Percentiles rank a stretch among this genome's conserved stretches.
Conservation (phyloP, 2,888 invertebrate genomes). For the Drosophila prolongata region DNA sequence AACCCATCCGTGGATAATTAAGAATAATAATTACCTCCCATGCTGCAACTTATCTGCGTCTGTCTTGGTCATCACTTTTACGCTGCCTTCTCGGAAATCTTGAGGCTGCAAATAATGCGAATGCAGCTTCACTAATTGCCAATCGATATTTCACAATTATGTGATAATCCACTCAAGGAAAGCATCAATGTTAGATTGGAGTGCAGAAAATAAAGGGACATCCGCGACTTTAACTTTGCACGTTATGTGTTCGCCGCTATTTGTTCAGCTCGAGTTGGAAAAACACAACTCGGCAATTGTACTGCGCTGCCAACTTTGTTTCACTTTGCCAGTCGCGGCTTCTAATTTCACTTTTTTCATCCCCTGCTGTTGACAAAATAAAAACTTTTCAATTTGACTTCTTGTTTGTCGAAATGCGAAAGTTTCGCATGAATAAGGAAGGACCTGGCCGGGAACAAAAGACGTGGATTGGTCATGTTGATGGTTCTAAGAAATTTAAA, state of each 20-base stretch:
- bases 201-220: neutral
- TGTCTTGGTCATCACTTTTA: constrained; percentile 32
- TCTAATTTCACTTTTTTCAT: constrained; percentile 45
- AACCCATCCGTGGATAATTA: constrained; percentile 53
- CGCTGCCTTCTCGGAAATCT: constrained; percentile 13
- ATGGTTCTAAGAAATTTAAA: constrained; percentile 44
- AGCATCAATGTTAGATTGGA: constrained; percentile 8
- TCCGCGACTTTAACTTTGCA: constrained; percentile 25
- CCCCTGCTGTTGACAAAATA: constrained; percentile 36
- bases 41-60: constrained; percentile 40
- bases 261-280: constrained; percentile 37
- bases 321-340: constrained; percentile 47
- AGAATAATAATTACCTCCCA: constrained; percentile 59
- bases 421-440: constrained; percentile 48
- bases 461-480: constrained; percentile 44
- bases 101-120: constrained; percentile 35
- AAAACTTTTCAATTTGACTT: constrained; percentile 66
- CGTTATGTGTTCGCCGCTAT: constrained; percentile 15
- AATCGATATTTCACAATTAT: constrained; percentile 30
- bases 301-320: constrained; percentile 44
- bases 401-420: constrained; percentile 50
- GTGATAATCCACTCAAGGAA: neutral
- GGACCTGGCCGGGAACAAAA: constrained; percentile 31
- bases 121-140: constrained; percentile 22
- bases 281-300: constrained; percentile 34